Conservation (phyloP, 2,113 vertebrate genomes). For the Alaudala cheleensis region DNA sequence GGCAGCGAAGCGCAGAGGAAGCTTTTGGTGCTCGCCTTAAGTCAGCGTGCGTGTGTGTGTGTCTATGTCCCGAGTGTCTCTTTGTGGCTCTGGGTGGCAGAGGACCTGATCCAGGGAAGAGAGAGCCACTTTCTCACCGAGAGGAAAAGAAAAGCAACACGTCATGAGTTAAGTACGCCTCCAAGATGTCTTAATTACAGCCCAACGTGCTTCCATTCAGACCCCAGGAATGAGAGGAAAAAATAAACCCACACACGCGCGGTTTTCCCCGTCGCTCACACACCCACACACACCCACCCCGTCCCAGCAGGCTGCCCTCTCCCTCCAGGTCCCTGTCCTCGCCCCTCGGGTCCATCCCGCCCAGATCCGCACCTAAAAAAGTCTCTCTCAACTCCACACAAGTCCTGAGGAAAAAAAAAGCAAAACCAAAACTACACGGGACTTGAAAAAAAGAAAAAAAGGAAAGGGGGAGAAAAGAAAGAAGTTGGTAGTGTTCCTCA, state of each 20-base stretch:
- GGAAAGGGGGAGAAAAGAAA: neutral
- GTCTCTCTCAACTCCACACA: neutral
- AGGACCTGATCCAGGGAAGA: slow-evolving; percentile 72
- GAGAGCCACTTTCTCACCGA: slow-evolving; percentile 74
- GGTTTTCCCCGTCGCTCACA: neutral
- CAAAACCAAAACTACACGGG: neutral
- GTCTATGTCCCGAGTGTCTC: slow-evolving; percentile 62
- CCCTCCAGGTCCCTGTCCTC: slow-evolving; percentile 20
- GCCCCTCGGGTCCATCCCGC: slow-evolving; percentile 11
- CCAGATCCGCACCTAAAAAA: slow-evolving; percentile 27
- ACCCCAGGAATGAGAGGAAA: slow-evolving; percentile 63
- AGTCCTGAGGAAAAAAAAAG: neutral
- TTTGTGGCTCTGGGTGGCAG: slow-evolving; percentile 76
- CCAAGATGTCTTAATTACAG: slow-evolving; percentile 77
- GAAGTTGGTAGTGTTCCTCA: neutral
- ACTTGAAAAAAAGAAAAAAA: neutral
- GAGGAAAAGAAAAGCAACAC: slow-evolving; percentile 78
- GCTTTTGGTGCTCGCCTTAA: slow-evolving; percentile 73
- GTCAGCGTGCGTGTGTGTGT: slow-evolving; percentile 30
- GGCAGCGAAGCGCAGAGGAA: slow-evolving; percentile 26
- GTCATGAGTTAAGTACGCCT: slow-evolving; percentile 77
- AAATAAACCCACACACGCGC: neutral
- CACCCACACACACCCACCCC: neutral
- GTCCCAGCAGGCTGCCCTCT: slow-evolving; percentile 5
- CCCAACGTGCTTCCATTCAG: slow-evolving; percentile 69